Conservation (phyloP, 2,797 vertebrate genomes). For the Poecile montanus region DNA sequence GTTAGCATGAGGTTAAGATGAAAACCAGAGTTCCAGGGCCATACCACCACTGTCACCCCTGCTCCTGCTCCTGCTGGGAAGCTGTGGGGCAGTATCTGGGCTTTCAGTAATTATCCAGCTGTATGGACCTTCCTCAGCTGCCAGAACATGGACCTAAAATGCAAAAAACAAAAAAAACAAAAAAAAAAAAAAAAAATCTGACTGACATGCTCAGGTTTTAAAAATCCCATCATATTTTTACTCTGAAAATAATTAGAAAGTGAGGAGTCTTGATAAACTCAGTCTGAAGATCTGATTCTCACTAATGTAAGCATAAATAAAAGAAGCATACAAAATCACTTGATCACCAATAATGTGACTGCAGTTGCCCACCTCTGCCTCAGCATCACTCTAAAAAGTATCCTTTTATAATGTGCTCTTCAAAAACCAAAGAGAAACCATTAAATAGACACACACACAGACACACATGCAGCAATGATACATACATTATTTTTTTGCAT, state of each 20-base stretch:
- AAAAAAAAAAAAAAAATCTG: neutral
- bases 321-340: neutral
- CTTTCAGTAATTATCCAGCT: neutral
- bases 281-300: neutral
- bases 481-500: neutral
- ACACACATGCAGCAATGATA: neutral
- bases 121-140: neutral
- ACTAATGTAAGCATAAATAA: neutral
- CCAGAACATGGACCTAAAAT: neutral
- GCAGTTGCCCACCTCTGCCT: neutral
- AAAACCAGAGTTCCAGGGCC: neutral
- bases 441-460: neutral
- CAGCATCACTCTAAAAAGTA: neutral
- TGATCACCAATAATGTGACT: neutral
- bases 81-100: neutral
- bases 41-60: too few relatives aligned
- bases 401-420: neutral
- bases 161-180: too few relatives aligned
- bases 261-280: neutral
- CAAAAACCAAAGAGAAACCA: neutral
- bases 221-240: neutral
- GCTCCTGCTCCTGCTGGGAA: neutral
- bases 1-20: neutral
- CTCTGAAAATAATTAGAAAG: neutral
- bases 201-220: neutral